A percentile compares a stretch with the other conserved stretches of the same genome.
These are phyloP conservation scores for Megalops cyprinoides DNA, from an alignment of 2,797 vertebrate species.

Conservation along the genomic window DNA sequence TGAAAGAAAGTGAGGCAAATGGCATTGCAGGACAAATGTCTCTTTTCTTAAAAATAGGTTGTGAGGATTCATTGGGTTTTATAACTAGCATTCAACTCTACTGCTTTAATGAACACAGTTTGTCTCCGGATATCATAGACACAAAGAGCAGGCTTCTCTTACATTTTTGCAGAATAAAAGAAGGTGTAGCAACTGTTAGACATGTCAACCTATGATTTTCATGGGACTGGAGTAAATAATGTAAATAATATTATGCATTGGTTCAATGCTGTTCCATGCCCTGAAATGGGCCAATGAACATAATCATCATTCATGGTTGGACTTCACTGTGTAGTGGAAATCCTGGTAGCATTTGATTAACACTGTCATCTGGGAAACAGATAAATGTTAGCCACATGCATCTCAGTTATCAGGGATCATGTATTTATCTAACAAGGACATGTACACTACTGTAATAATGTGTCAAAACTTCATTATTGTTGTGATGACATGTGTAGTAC, in stretches of 20 bases:
- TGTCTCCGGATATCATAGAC: not conserved
- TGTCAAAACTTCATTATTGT: not conserved
- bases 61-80: not conserved
- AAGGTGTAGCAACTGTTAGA: not conserved
- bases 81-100: not conserved
- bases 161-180: not conserved
- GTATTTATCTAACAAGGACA: not conserved
- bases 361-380: not conserved
- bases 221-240: not conserved
- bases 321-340: not conserved
- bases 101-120: not conserved
- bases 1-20: conserved; percentile 22
- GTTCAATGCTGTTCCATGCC: not conserved
- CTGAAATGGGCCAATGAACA: not conserved
- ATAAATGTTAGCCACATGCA: not conserved
- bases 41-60: not conserved
- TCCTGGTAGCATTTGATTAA: not conserved
- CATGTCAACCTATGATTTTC: not conserved
- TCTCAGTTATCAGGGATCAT: not conserved
- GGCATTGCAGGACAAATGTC: not conserved
- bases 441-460: not conserved
- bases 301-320: not conserved
- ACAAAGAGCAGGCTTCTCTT: not conserved
- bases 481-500: not conserved
- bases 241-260: not conserved